Evolutionary conservation across 2,797 vertebrate species (phyloP), one percentile per base, ranked within the genome.

Genomic region (Allobates femoralis): DNA sequence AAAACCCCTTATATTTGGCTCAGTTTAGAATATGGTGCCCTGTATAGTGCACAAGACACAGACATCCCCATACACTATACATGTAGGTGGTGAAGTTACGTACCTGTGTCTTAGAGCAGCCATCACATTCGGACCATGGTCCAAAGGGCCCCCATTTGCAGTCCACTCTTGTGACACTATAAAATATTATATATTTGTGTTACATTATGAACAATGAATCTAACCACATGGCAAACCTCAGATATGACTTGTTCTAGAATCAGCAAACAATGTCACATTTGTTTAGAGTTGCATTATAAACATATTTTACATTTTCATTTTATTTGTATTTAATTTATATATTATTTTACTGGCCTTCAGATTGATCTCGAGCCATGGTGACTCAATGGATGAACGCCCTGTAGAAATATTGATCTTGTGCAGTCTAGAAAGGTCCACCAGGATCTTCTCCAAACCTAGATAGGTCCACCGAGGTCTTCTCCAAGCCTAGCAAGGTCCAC

Each of bases 41-140:
- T 26, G 10, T n/a, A 60, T 0, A 5, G 12, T 28, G 32, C 10
- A 23, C 32, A 34, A 11, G 15, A 51, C 26, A 30, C 34, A 56
- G 28, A 41, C 55, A 37, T 37, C 26, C n/a, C 34, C 51, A 14
- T 76, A 7, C 4, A 34, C 21, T 60, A 23, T 15, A 28, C 5
- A 26, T 75, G 21, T 8, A 51, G 12, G 28, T 37, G 3, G 23
- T 8, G 26, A 41, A 7, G 3, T 18, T 23, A 82, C 90, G 19
- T 93, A 98, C 98, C 97, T 96, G 96, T 6, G 94, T 96, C 18
- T 93, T 94, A 37, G 94, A 95, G 90, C 98, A 99, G 83, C 96
- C 96, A 3, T 96, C 95, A 84, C 98, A 99, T 85, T 96, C 96
- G 0, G 97, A 97, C 98, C 98, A 99, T 12, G 93, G 92, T 64